These are phyloP conservation scores for Notospermus geniculatus DNA, from an alignment of 1,140 invertebrate genomes.

Conservation along the genomic window DNA sequence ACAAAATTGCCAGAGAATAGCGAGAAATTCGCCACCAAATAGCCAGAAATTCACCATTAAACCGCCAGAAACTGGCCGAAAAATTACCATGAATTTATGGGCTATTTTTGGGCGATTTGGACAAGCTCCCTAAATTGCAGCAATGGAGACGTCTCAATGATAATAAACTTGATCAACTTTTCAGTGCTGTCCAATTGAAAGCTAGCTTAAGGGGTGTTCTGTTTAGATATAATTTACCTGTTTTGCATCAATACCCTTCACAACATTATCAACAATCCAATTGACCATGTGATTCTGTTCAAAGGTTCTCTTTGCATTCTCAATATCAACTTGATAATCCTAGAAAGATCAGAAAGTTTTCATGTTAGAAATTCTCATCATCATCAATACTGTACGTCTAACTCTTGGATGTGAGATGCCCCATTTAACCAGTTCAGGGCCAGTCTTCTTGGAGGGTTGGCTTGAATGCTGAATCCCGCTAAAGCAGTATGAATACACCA, in stretches of 20 bases:
- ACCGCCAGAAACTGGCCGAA: neutral
- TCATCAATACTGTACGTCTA: neutral
- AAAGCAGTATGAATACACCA: too few relatives aligned
- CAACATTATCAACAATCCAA: conserved; percentile 84
- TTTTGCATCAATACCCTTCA: conserved; percentile 83
- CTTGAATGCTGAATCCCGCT: too few relatives aligned
- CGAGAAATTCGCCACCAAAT: too few relatives aligned
- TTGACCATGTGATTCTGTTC: conserved; percentile 90
- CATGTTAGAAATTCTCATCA: neutral
- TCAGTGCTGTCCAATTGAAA: neutral
- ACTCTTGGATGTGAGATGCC: too few relatives aligned
- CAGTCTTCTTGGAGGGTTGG: too few relatives aligned
- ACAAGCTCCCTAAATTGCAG: neutral
- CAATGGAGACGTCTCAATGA: neutral
- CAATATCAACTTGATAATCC: conserved; percentile 87
- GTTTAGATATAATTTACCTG: conserved; percentile 58
- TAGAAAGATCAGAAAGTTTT: conserved; percentile 19
- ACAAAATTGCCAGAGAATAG: too few relatives aligned
- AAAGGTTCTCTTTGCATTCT: conserved; percentile 74
- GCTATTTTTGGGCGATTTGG: neutral
- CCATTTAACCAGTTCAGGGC: neutral
- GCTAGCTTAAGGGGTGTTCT: neutral
- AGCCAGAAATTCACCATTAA: too few relatives aligned
- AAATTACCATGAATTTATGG: conserved; percentile 1
- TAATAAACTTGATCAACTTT: neutral